These are phyloP conservation scores for Varanus komodoensis DNA, from an alignment of 2,113 vertebrate species.

Conservation along the genomic window DNA sequence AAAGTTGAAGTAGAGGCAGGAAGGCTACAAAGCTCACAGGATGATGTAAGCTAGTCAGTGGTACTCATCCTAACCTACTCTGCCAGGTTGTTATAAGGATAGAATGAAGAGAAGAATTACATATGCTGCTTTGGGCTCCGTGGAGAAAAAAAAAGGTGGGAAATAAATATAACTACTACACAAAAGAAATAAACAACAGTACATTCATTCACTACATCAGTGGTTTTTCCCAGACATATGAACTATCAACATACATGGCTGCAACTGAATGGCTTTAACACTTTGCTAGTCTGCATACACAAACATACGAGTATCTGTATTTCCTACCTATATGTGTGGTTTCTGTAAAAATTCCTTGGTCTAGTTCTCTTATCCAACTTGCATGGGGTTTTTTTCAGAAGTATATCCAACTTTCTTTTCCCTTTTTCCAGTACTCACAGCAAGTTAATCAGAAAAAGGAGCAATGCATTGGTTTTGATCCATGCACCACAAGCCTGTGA, in stretches of 20 bases:
- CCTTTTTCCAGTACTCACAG: background rate
- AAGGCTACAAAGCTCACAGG: too few relatives aligned
- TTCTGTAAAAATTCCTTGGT: conserved; percentile 63
- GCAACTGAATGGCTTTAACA: conserved; percentile 40
- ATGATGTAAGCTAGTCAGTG: too few relatives aligned
- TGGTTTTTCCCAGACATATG: background rate
- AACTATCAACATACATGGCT: background rate
- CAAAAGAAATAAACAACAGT: too few relatives aligned
- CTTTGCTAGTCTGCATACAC: conserved; percentile 27
- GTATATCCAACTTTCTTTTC: background rate
- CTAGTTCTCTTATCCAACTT: background rate
- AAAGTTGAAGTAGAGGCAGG: background rate
- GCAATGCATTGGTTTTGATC: conserved; percentile 40
- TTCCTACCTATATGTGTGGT: conserved; percentile 55
- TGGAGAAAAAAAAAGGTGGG: too few relatives aligned
- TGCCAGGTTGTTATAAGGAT: too few relatives aligned
- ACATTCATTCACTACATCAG: background rate
- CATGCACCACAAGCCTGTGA: conserved; percentile 58
- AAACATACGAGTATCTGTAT: conserved; percentile 25
- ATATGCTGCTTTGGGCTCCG: too few relatives aligned
- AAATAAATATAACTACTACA: too few relatives aligned
- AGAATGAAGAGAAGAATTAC: too few relatives aligned
- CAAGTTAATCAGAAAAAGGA: conserved; percentile 34
- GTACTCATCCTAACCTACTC: too few relatives aligned
- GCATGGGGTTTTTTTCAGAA: background rate